Evolutionary conservation across 2,113 vertebrate genomes (phyloP), one percentile per base, ranked within the genome.

Genomic region (Scalopus aquaticus): DNA sequence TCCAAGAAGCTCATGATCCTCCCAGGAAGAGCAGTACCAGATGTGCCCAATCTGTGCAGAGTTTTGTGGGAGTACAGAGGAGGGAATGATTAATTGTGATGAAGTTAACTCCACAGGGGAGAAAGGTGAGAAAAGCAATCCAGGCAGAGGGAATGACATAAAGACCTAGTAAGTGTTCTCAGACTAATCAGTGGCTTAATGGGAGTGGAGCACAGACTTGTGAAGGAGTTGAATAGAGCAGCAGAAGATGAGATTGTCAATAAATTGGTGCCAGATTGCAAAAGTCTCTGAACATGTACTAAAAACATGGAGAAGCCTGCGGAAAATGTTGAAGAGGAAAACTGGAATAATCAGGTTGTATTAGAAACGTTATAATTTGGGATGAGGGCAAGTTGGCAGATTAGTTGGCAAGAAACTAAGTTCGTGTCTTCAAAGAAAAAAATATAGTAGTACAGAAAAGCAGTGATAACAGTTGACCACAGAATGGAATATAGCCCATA

Each of bases 241-340:
- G 37, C 11, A 54, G 22, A 30, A 54, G 22, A 30, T 19, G 32
- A 76, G 35, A 46, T 19, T 9, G 10, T 12, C 19, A 6, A 9
- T 3, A 49, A 42, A 5, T 20, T 8, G 16, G 44, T 35, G 70
- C 7, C 46, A 80, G 10, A 13, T 7, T 12, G 16, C 46, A 37
- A 37, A 76, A 86, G 30, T 76, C 69, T 49, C 24, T 35, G 24
- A 56, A 35, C 17, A 8, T 9, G 28, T 24, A 22, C 80, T 54
- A 65, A 93, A 93, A 87, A 15, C 20, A 67, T 26, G 30, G 51
- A 73, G 30, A 94, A 77, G 42, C 51, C 80, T 46, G 15, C 28
- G 32, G 73, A 90, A 72, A 67, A 69, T 85, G 86, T 81, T 22
- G 88, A 94, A n/a, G 16, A 19, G 42, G 62, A 60, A 91, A 81